A percentile compares a stretch with the other conserved stretches of the same genome.
Evolutionary conservation across 2,888 invertebrate genomes (phyloP).

Genomic region (Apodemia duryi): DNA sequence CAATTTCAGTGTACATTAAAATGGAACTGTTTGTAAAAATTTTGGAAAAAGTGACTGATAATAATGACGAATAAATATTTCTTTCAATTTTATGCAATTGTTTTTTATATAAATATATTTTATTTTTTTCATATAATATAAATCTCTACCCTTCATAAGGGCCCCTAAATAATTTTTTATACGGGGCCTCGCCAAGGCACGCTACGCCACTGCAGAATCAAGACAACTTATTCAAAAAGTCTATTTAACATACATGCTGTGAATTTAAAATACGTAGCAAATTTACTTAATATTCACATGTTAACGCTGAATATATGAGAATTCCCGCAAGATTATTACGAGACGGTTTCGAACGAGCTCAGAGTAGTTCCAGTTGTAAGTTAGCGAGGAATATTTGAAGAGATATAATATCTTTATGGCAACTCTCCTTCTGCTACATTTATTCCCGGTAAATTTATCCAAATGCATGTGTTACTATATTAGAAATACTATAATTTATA

Average conservation of each 20-base stretch:
- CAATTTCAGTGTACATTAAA: too few relatives aligned
- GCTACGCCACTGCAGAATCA: background rate
- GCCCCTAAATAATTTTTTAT: too few relatives aligned
- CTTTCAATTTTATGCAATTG: too few relatives aligned
- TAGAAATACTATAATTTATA: background rate
- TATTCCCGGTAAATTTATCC: background rate
- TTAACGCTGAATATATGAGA: conserved; percentile 15
- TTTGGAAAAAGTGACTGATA: too few relatives aligned
- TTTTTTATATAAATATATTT: too few relatives aligned
- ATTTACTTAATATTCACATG: conserved; percentile 14
- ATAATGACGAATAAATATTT: too few relatives aligned
- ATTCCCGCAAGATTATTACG: conserved; percentile 12
- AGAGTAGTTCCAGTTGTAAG: conserved; percentile 11
- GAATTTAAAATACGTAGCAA: conserved; percentile 8
- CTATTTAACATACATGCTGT: background rate
- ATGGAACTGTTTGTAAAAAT: too few relatives aligned
- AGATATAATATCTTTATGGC: conserved; percentile 9
- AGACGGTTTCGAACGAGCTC: conserved; percentile 1
- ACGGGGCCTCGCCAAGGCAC: too few relatives aligned
- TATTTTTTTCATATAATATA: too few relatives aligned
- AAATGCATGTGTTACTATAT: background rate
- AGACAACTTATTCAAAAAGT: background rate
- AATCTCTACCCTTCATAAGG: too few relatives aligned
- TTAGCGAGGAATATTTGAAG: conserved; percentile 13
- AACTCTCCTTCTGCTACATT: conserved; percentile 6